Conservation (phyloP, 2,888 invertebrate genomes). For the Orgyia antiqua region DNA sequence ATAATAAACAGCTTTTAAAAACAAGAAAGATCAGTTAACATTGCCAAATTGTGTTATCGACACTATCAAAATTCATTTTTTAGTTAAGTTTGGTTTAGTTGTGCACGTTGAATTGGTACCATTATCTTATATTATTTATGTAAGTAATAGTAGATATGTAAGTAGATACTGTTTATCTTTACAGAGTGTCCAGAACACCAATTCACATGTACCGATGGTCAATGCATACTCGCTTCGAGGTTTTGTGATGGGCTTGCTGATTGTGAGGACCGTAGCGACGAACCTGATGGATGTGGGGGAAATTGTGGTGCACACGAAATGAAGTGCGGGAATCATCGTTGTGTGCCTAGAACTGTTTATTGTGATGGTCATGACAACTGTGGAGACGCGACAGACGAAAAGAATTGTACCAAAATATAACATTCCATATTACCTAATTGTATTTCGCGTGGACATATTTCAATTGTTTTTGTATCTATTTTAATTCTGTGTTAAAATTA, state of each 20-base stretch:
- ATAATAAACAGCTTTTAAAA: too few species aligned
- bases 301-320: constrained; percentile 75
- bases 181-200: constrained; percentile 67
- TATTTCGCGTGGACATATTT: not conserved
- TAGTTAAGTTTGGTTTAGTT: too few species aligned
- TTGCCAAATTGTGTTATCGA: too few species aligned
- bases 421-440: not conserved
- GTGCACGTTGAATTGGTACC: too few species aligned
- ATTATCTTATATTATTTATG: too few species aligned
- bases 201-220: constrained; percentile 80
- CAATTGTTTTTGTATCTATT: not conserved
- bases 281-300: constrained; percentile 76
- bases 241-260: constrained; percentile 85
- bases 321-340: constrained; percentile 74
- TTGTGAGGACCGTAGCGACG: constrained; percentile 83
- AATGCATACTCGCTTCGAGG: constrained; percentile 79
- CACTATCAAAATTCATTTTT: too few species aligned
- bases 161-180: constrained; percentile 15
- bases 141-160: not conserved
- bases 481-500: not conserved
- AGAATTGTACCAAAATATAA: constrained; percentile 47
- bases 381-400: constrained; percentile 83
- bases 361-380: constrained; percentile 84
- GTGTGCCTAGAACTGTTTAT: constrained; percentile 77
- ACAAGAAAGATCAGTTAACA: too few species aligned